phyloP scores from a whole-genome alignment of 2,797 vertebrate genomes.

The Syngnathus rostellatus region DNA sequence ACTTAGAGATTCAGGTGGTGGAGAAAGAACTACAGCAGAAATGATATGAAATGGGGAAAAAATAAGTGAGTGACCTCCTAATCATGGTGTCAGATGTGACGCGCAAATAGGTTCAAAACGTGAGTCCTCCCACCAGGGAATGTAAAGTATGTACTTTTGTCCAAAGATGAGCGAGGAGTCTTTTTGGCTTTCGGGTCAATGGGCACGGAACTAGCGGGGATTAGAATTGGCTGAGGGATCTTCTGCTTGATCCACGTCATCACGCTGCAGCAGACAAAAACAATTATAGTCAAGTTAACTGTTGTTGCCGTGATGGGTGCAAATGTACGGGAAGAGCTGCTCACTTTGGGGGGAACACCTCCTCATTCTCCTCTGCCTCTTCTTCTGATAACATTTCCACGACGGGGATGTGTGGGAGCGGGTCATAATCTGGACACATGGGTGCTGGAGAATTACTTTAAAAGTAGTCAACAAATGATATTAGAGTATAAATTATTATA shows the following conservation, averaged over 20 bases:
- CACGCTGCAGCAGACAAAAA: constrained; percentile 43
- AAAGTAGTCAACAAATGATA: no score
- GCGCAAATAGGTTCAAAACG: not conserved
- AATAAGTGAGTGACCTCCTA: not conserved
- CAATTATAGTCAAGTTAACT: not conserved
- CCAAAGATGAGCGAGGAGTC: constrained; percentile 47
- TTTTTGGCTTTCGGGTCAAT: constrained; percentile 23
- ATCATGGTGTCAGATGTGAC: not conserved
- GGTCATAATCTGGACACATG: constrained; percentile 56
- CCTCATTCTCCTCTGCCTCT: constrained; percentile 31
- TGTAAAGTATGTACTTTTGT: constrained; percentile 56
- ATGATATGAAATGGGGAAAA: not conserved
- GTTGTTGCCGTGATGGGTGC: not conserved
- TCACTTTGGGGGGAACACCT: constrained; percentile 56
- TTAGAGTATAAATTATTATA: not conserved
- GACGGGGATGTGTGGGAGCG: constrained; percentile 67
- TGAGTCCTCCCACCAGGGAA: constrained; percentile 7
- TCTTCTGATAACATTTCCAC: constrained; percentile 70
- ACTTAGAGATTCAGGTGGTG: constrained; percentile 68
- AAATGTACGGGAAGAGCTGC: constrained; percentile 1
- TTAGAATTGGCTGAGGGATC: constrained; percentile 55
- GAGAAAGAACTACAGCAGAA: constrained; percentile 56
- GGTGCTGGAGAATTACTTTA: not conserved
- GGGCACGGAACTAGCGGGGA: constrained; percentile 45
- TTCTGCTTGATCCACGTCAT: constrained; percentile 67